Conservation (phyloP, 2,797 vertebrate species). For the Channallabes apus region DNA sequence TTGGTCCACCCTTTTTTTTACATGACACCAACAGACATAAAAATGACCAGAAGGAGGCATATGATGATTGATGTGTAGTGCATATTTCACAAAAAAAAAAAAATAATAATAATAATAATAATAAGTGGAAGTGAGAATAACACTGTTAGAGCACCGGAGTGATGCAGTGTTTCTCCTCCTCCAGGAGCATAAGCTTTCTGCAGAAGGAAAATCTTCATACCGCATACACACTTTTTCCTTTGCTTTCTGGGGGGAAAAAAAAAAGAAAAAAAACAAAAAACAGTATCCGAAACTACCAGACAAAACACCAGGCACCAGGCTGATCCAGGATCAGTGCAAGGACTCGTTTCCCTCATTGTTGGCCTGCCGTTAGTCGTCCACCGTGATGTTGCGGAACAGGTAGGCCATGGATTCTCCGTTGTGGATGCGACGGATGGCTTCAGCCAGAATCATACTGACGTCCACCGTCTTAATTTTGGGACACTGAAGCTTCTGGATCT, state of each 20-base stretch:
- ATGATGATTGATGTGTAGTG: neutral
- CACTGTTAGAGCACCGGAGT: neutral
- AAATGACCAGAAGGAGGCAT: neutral
- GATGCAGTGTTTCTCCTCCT: neutral
- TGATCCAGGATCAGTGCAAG: conserved; percentile 38
- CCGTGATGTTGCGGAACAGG: conserved; percentile 94
- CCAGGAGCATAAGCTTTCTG: neutral
- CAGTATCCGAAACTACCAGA: neutral
- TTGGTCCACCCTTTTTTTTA: conserved; percentile 18
- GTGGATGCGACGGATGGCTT: conserved; percentile 93
- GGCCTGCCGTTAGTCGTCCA: conserved; percentile 80
- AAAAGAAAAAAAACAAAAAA: neutral
- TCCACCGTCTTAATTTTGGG: conserved; percentile 98
- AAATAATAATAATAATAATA: no score
- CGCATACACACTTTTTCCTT: neutral
- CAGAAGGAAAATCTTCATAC: neutral
- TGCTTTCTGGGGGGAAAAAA: neutral
- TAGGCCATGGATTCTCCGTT: conserved; percentile 98
- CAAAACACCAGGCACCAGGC: neutral
- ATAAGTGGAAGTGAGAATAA: neutral
- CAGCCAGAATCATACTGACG: conserved; percentile 93
- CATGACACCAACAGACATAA: neutral
- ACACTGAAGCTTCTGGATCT: conserved; percentile 96
- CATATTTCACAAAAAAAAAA: neutral
- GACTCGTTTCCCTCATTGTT: no score